Conservation (phyloP, 2,113 vertebrate species). For the Symphodus melops region DNA sequence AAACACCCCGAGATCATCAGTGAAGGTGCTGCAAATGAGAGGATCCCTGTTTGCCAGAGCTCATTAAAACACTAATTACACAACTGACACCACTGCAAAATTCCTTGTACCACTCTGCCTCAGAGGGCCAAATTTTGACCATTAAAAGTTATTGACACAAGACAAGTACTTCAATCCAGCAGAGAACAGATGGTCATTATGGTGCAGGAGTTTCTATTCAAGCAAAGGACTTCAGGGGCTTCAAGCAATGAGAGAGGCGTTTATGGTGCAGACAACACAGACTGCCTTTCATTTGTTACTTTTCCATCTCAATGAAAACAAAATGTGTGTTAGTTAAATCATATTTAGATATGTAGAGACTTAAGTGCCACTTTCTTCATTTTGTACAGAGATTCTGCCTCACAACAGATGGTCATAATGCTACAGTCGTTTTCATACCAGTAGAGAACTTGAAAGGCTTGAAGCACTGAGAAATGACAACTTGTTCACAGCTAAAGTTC, state of each 20-base stretch:
- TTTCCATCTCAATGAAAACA: not conserved
- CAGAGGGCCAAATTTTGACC: conserved; percentile 64
- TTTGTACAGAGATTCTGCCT: not conserved
- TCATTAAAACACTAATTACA: conserved; percentile 84
- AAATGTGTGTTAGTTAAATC: not conserved
- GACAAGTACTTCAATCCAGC: conserved; percentile 27
- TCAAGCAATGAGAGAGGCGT: not conserved
- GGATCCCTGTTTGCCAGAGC: conserved; percentile 58
- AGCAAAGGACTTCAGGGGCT: not conserved
- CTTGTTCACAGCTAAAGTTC: not conserved
- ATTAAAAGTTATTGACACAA: conserved; percentile 68
- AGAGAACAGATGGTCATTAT: conserved; percentile 58
- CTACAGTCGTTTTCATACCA: not conserved
- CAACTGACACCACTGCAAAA: conserved; percentile 78
- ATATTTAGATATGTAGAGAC: not conserved
- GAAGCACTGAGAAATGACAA: no score
- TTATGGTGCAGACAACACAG: not conserved
- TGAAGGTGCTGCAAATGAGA: conserved; percentile 72
- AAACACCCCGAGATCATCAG: conserved; percentile 75
- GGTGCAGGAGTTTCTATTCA: conserved; percentile 21
- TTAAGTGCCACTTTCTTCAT: not conserved
- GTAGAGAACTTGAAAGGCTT: no score
- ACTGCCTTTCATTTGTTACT: not conserved
- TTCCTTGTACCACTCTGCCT: conserved; percentile 40
- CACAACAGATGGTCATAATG: not conserved